Evolutionary conservation across 1,140 invertebrate species (phyloP), one percentile per base, ranked within the genome.

Genomic region (Schmidtea mediterranea): DNA sequence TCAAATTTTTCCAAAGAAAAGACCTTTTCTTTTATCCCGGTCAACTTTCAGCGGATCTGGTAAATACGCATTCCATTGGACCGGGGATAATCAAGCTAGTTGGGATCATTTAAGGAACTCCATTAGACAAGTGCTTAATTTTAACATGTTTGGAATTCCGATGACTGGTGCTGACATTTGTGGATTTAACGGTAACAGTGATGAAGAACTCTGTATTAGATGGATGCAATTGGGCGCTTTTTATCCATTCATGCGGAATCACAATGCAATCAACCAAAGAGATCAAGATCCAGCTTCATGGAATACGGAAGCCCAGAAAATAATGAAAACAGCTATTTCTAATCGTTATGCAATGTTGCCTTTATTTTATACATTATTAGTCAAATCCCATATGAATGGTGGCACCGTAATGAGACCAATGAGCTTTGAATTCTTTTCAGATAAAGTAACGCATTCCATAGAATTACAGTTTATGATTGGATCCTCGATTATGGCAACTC

Each of bases 161-260:
- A 70, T 81, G 70, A 75, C 81, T 61, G 82, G 82, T 1, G 76
- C 80, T 2, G 81, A 87, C 62, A 83, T 87, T 53, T 87, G 82
- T 66, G 82, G 82, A 1, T 87, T 83, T 63, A 71, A 72, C 55
- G 74, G 73, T 2, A 75, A 81, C 58, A 76, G 80, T 1, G 81
- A 78, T 0, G 59, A 60, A 24, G 68, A 71, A 49, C 55, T 73
- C 37, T 73, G 72, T 52, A 56, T 59, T 12, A 52, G 72, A 18
- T 54, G n/a, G n/a, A n/a, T n/a, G n/a, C n/a, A n/a, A n/a, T n/a
- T n/a, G n/a, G n/a, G n/a, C n/a, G n/a, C n/a, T n/a, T n/a, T n/a
- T n/a, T n/a, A n/a, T n/a, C n/a, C n/a, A n/a, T n/a, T n/a, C n/a
- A n/a, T n/a, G n/a, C 51, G 62, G 40, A 66, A 65, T 47, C 63